Base-by-base conservation (phyloP, 2,888 invertebrate genomes). In the Aethes cnicana region DNA sequence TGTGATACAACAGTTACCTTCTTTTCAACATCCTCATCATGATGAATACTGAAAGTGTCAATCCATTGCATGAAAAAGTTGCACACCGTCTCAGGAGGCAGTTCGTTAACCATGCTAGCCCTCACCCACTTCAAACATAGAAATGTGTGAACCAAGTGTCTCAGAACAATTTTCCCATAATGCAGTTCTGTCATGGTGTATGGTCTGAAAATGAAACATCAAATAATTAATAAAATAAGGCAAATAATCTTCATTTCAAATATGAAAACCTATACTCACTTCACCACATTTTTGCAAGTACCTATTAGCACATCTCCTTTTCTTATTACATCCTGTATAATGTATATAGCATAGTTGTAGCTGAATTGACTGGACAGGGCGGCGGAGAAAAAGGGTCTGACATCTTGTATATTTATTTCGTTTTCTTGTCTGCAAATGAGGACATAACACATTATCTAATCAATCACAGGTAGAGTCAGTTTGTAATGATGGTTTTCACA, bases 31-130 rank as follows among this genome's bases (percentile, higher is more conserved):
- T 69, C 63, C 16, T 76, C 69, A 46, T 81, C 73, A 3, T 60
- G 55, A 50, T 81, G 71, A 41, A 77, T 61, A 14, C 63, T 63
- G 1, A 60, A 56, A 16, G 77, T 71, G 58, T 84, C 79, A 26
- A 76, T 56, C 85, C 84, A 86, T 50, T 86, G 84, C 2, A 77
- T 47, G 55, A 81, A 82, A 55, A 78, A 81, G 49, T 75, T 81
- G 0, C 80, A 53, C 1, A 83, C 78, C 47, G 64, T 47, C 33
- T 74, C 73, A 14, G 85, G 81, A 1, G 63, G 53, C 41, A 79
- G 46, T 18, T 72, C 63, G 5, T 65, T 49, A 25, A 54, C 62
- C 14, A 59, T 49, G 16, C 65, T 58, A 18, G 54, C 53, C 42
- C 72, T 70, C 2, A 70, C 68, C 83, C 83, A 84, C 58, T 81